Evolutionary conservation across 2,113 vertebrate genomes (phyloP).

Genomic region (Oryzias woworae): DNA sequence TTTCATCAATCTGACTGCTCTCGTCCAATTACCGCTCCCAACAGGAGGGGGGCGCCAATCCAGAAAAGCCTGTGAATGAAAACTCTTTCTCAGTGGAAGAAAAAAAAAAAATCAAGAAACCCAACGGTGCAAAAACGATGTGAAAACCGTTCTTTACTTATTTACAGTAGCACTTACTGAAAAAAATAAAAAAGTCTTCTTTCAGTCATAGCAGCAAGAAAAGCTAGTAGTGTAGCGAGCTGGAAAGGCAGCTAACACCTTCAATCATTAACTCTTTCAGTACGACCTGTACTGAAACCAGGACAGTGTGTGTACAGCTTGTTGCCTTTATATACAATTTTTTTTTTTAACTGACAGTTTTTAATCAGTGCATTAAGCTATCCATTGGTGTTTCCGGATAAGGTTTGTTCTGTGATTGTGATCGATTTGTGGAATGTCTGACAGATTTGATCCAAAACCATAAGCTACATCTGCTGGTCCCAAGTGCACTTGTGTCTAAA

Average conservation of each 20-base stretch:
- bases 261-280: conserved; percentile 43
- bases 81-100: conserved; percentile 4
- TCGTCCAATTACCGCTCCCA: conserved; percentile 52
- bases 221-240: conserved; percentile 54
- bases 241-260: conserved; percentile 66
- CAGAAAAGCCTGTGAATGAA: conserved; percentile 42
- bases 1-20: conserved; percentile 48
- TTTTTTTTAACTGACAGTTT: conserved; percentile 45
- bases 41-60: conserved; percentile 40
- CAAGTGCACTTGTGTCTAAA: conserved; percentile 67
- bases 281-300: conserved; percentile 49
- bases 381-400: conserved; percentile 42
- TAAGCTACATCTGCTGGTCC: conserved; percentile 55
- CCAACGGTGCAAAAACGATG: conserved; percentile 42
- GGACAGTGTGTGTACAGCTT: conserved; percentile 59
- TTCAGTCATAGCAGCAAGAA: conserved; percentile 51
- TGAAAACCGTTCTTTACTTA: conserved; percentile 37
- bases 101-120: conserved; percentile 31
- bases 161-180: conserved; percentile 53
- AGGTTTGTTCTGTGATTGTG: conserved; percentile 28
- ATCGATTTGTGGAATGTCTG: conserved; percentile 58
- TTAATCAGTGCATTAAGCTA: conserved; percentile 76
- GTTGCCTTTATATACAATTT: conserved; percentile 57
- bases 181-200: conserved; percentile 1
- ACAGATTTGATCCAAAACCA: conserved; percentile 28